Conservation (phyloP, 2,113 vertebrate species). For the Phrynosoma blainvillii region DNA sequence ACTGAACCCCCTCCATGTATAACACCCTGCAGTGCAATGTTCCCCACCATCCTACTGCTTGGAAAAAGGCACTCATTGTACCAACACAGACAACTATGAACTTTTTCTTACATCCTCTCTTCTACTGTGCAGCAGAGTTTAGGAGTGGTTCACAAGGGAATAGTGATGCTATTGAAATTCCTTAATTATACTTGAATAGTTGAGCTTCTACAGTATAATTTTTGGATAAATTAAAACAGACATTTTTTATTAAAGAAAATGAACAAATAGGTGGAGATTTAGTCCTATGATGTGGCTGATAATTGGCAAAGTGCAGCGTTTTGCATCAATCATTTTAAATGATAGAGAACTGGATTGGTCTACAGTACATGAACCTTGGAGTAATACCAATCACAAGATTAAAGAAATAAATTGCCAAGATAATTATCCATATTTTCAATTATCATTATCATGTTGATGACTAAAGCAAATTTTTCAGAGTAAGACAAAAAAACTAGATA, state of each 20-base stretch:
- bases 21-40: not conserved
- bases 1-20: not conserved
- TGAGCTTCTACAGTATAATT: not conserved
- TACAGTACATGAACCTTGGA: not conserved
- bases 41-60: not conserved
- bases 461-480: not conserved
- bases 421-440: not conserved
- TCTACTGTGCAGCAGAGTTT: not conserved
- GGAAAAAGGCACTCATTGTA: not conserved
- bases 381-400: not conserved
- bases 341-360: not conserved
- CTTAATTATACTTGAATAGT: not conserved
- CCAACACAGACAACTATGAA: not conserved
- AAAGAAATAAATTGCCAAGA: not conserved
- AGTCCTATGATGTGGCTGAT: not conserved
- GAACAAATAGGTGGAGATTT: not conserved
- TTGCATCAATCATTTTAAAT: not conserved
- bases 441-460: not conserved
- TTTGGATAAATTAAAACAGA: constrained; percentile 3
- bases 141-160: not conserved
- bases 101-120: not conserved
- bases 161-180: not conserved
- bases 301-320: not conserved
- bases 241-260: not conserved
- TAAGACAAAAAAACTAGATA: not conserved